Evolutionary conservation across 1,140 invertebrate genomes (phyloP).

Genomic region (Orius laevigatus): DNA sequence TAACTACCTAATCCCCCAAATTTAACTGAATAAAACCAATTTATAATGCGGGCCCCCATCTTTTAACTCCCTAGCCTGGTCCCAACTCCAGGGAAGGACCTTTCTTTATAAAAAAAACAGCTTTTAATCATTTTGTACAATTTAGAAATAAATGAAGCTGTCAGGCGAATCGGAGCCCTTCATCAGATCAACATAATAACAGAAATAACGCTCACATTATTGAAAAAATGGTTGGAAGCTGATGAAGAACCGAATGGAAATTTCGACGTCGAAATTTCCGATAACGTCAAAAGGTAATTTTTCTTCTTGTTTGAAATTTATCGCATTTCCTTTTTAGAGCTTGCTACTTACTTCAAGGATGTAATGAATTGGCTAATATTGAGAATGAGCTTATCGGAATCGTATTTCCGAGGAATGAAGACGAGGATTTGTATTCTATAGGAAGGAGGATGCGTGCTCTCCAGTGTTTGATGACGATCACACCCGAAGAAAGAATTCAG

Average conservation of each 20-base stretch:
- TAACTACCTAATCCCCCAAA: too few relatives aligned
- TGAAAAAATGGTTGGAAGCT: conserved; percentile 28
- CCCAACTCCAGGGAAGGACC: too few relatives aligned
- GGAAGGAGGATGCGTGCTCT: conserved; percentile 27
- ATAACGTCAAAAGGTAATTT: too few relatives aligned
- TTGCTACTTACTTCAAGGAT: conserved; percentile 27
- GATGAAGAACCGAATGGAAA: conserved; percentile 7
- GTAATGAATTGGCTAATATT: conserved; percentile 13
- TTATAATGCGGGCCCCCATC: too few relatives aligned
- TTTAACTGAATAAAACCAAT: too few relatives aligned
- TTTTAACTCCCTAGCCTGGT: too few relatives aligned
- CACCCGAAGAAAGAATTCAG: conserved; percentile 23
- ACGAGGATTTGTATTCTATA: conserved; percentile 20
- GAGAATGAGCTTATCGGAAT: conserved; percentile 16
- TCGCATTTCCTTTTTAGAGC: conserved; percentile 27
- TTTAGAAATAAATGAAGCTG: too few relatives aligned
- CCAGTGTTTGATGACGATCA: conserved; percentile 24
- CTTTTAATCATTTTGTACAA: too few relatives aligned
- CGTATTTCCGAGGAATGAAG: conserved; percentile 22
- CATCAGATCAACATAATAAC: conserved; percentile 25
- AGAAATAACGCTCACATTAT: conserved; percentile 24
- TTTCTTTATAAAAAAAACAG: too few relatives aligned
- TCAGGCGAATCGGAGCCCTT: conserved; percentile 23
- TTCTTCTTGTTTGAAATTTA: too few relatives aligned
- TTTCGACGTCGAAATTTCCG: conserved; percentile 13